phyloP scores from a whole-genome alignment of 2,888 invertebrate genomes.

The Noctuana brunneofusca region DNA sequence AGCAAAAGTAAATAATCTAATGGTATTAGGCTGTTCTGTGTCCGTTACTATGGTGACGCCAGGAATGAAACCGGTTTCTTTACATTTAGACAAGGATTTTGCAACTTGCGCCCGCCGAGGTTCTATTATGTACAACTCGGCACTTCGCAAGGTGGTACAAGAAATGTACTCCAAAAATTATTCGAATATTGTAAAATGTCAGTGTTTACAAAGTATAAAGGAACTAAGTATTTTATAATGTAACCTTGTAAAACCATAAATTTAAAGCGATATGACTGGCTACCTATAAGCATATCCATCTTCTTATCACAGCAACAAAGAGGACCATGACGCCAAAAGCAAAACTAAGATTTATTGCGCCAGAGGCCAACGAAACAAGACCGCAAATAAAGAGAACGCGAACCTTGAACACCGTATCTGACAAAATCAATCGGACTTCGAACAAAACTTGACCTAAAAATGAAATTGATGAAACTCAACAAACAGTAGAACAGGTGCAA shows the following conservation, averaged over 20 bases:
- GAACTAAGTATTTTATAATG: not conserved
- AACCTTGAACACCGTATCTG: constrained; percentile 80
- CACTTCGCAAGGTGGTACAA: constrained; percentile 6
- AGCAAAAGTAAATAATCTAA: constrained; percentile 36
- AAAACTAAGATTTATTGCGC: constrained; percentile 76
- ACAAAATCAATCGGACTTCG: constrained; percentile 80
- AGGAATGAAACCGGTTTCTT: constrained; percentile 61
- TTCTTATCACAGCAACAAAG: constrained; percentile 75
- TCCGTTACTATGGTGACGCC: constrained; percentile 40
- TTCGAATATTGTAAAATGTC: not conserved
- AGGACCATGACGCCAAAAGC: constrained; percentile 74
- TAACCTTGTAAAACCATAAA: constrained; percentile 47
- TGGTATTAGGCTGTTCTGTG: constrained; percentile 34
- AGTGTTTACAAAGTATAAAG: not conserved
- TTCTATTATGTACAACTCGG: constrained; percentile 38
- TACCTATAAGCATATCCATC: constrained; percentile 69
- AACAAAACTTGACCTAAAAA: constrained; percentile 80
- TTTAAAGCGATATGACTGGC: constrained; percentile 61
- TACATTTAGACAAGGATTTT: constrained; percentile 52
- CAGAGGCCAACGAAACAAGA: constrained; percentile 80
- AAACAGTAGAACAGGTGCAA: constrained; percentile 19
- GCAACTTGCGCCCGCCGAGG: constrained; percentile 53
- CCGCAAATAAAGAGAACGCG: constrained; percentile 81
- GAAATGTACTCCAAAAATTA: constrained; percentile 1
- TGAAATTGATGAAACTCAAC: constrained; percentile 65